phyloP scores from a whole-genome alignment of 2,113 vertebrate genomes.

The Eretmochelys imbricata region DNA sequence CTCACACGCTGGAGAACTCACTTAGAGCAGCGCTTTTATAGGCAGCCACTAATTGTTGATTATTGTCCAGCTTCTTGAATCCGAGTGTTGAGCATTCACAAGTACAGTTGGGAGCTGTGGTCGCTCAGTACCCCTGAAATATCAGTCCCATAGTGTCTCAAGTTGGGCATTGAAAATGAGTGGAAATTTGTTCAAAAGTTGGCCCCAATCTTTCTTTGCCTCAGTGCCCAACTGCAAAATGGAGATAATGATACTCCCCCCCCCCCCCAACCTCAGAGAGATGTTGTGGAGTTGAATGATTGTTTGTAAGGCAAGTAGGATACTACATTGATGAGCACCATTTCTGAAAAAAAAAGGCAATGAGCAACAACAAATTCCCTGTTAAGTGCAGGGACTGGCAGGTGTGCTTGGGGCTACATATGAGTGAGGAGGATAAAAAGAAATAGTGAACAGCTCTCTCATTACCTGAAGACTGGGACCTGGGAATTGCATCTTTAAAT shows the following conservation, averaged over 20 bases:
- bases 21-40: background rate
- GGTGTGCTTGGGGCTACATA: background rate
- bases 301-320: background rate
- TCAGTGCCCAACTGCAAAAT: conserved; percentile 24
- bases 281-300: background rate
- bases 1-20: background rate
- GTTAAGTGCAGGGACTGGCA: background rate
- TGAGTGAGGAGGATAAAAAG: background rate
- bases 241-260: background rate
- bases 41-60: background rate
- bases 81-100: background rate
- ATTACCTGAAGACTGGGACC: background rate
- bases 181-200: background rate
- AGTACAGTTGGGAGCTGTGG: background rate
- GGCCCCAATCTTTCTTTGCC: background rate
- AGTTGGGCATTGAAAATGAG: background rate
- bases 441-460: background rate
- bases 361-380: background rate
- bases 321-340: background rate
- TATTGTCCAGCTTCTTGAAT: background rate
- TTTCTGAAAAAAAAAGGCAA: background rate
- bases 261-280: background rate
- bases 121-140: background rate
- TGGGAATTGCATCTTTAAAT: accelerated
- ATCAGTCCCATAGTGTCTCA: background rate